phyloP scores from a whole-genome alignment of 2,797 vertebrate genomes.

The Phataginus tricuspis region DNA sequence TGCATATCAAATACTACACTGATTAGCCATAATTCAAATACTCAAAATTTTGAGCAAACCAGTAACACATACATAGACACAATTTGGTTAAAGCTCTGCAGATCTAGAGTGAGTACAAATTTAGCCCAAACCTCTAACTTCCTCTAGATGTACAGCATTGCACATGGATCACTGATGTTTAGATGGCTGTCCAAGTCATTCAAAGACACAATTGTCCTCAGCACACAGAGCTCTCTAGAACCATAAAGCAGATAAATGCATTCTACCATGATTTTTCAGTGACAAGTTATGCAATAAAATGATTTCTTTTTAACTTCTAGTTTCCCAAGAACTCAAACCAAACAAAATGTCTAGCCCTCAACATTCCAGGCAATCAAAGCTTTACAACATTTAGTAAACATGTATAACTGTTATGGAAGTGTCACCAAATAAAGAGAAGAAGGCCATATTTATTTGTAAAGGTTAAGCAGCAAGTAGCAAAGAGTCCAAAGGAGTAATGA shows the following conservation, averaged over 20 bases:
- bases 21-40: not conserved
- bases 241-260: not conserved
- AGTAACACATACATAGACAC: not conserved
- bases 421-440: conserved; percentile 29
- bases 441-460: conserved; percentile 34
- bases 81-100: conserved; percentile 2
- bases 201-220: not conserved
- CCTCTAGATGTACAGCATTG: not conserved
- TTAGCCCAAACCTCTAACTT: not conserved
- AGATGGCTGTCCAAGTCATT: not conserved
- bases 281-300: not conserved
- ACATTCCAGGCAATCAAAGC: not conserved
- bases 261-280: not conserved
- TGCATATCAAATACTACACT: not conserved
- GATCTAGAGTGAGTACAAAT: not conserved
- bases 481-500: conserved; percentile 50
- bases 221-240: not conserved
- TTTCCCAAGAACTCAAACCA: not conserved
- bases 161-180: not conserved
- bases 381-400: not conserved
- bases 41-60: not conserved
- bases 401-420: not conserved
- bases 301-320: not conserved
- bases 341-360: not conserved
- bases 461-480: conserved; percentile 53